Percentiles rank a stretch among this genome's conserved stretches.
These are phyloP conservation scores for Nomada lathburiana DNA, from an alignment of 2,888 invertebrate genomes.

Conservation along the genomic window DNA sequence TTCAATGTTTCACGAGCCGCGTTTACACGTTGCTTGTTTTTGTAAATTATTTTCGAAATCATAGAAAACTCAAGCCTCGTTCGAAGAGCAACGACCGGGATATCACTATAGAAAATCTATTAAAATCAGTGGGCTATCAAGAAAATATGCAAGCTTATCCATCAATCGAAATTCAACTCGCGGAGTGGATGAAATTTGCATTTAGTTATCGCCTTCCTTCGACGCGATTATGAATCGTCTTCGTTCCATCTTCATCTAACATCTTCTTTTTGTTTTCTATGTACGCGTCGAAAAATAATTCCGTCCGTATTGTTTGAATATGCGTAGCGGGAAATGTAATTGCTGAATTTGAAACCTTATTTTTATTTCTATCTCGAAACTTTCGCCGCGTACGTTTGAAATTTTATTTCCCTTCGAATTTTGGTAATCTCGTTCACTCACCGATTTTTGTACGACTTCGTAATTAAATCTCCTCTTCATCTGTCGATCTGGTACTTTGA, in stretches of 20 bases:
- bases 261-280: too few relatives aligned
- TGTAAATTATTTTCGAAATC: not conserved
- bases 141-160: not conserved
- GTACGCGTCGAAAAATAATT: not conserved
- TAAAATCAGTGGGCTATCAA: not conserved
- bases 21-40: not conserved
- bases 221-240: not conserved
- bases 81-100: not conserved
- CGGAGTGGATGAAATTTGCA: conserved; percentile 7
- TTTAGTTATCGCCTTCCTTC: not conserved
- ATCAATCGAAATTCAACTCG: not conserved
- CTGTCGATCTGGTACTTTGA: not conserved
- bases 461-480: not conserved
- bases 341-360: too few relatives aligned
- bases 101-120: conserved; percentile 11
- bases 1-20: too few relatives aligned
- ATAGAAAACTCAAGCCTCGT: not conserved
- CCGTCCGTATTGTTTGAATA: not conserved
- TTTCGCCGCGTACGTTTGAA: too few relatives aligned
- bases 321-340: too few relatives aligned
- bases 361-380: too few relatives aligned
- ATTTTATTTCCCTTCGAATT: not conserved
- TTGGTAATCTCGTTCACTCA: not conserved
- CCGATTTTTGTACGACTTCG: not conserved
- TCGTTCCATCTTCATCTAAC: not conserved